Evolutionary conservation across 2,888 invertebrate species (phyloP), one percentile per base, ranked within the genome.

Genomic region (Petrolisthes cinctipes): DNA sequence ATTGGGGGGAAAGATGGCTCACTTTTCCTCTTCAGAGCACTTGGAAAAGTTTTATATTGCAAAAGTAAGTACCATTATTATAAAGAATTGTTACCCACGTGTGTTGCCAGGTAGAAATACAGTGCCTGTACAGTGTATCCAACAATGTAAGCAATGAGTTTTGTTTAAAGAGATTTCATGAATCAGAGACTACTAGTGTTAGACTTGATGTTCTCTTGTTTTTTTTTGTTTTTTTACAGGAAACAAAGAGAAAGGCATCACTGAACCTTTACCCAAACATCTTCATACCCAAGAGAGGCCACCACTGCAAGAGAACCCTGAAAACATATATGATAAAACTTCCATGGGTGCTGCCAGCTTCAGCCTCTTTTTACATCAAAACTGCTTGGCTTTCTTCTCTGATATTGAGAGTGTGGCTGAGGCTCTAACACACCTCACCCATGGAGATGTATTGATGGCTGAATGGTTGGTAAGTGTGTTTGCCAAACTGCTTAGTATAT

Each of bases 1-100:
- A 82, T 89, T 37, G 91, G 89, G 7, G 82, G 86, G 14, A 90
- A 89, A 66, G 94, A 94, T 91, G 92, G 92, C 2, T 92, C 93
- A 5, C 91, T 94, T 17, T 93, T 93, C 87, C 91, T 94, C 66
- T 94, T 93, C 91, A 92, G 93, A 90, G 93, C 93, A 11, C 91
- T 94, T 4, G 94, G 94, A n/a, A 94, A 93, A 91, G 92, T 94
- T 73, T 91, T 94, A 0, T 93, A 94, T 91, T 93, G 93, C 86
- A 94, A 94, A 92, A 92, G 94, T 93, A 66, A 82, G 86, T 83
- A n/a, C 37, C 37, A 37, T 37, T 37, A 37, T 37, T 37, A 37
- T 37, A 37, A 37, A 37, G 37, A 37, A 37, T 37, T 37, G 37
- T 37, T 37, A 17, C 14, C 1, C n/a, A 11, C 3, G 66, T 17